Evolutionary conservation across 2,888 invertebrate species (phyloP), one percentile per base, ranked within the genome.

Genomic region (Lypha dubia): DNA sequence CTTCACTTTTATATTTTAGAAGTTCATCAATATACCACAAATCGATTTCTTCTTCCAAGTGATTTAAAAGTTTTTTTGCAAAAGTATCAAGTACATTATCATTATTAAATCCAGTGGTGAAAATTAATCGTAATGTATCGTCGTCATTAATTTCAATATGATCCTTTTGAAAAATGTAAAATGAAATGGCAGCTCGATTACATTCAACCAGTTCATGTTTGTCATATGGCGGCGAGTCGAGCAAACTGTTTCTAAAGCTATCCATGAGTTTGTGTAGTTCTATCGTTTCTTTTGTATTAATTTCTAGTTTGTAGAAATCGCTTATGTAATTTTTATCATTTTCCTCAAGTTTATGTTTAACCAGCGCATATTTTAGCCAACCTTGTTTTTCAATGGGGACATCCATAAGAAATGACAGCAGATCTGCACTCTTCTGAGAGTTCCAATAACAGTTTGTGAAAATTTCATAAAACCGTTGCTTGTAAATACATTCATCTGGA

Each of bases 301-400:
- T 58, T 35, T 82, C 49, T 13, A 82, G 7, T 3, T 41, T 56
- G 15, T 76, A 76, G 15, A 76, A 28, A 15, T 20, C 17, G 0
- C 17, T 38, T 17, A 82, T 46, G 17, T 0, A 1, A 9, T 53
- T 11, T 13, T 1, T 0, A 62, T 53, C 15, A 15, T 7, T n/a
- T 28, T 68, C 53, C 0, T 13, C 15, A 46, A 68, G 9, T 20
- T 58, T 1, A 3, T 51, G 60, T 28, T 81, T 49, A 28, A 79
- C 81, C 38, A 44, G n/a, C 13, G 81, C 44, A 70, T 51, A 84
- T 74, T 73, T 81, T 76, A 89, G 86, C 88, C 89, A 90, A 9
- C 88, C 87, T 62, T 88, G 88, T 4, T 79, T 60, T 3, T 70
- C 32, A 65, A 86, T n/a, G 60, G 88, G 65, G 80, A 86, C 2